These are phyloP conservation scores for Agonopterix subpropinquella DNA, from an alignment of 2,888 invertebrate species.

Conservation along the genomic window DNA sequence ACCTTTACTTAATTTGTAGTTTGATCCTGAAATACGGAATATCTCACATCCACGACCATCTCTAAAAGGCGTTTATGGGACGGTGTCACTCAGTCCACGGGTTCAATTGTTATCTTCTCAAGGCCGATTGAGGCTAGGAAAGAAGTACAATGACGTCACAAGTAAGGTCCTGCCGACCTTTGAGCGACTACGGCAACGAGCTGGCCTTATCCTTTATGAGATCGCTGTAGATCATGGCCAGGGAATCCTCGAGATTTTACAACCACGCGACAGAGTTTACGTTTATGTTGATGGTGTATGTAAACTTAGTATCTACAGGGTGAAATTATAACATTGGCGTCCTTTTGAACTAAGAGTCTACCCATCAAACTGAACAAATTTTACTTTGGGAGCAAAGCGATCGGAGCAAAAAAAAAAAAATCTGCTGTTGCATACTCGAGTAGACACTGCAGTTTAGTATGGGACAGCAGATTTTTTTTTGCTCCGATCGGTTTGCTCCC, in stretches of 20 bases:
- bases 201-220: conserved; percentile 80
- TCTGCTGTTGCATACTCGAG: too few species aligned
- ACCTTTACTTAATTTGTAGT: conserved; percentile 44
- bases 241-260: conserved; percentile 65
- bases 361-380: too few species aligned
- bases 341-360: too few species aligned
- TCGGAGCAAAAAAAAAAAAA: too few species aligned
- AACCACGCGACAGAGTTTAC: conserved; percentile 81
- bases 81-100: conserved; percentile 68
- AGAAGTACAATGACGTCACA: conserved; percentile 34
- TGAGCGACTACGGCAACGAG: conserved; percentile 76
- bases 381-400: too few species aligned
- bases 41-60: conserved; percentile 72
- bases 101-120: conserved; percentile 56
- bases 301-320: conserved; percentile 10
- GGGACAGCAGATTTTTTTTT: too few species aligned
- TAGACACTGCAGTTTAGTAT: too few species aligned
- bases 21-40: conserved; percentile 36
- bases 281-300: conserved; percentile 79
- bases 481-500: too few species aligned
- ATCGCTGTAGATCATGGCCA: conserved; percentile 47
- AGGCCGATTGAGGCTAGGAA: conserved; percentile 44
- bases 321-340: too few species aligned
- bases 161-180: conserved; percentile 73
- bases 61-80: conserved; percentile 80